Conservation (phyloP, 2,888 invertebrate species). For the Thecocarcelia acutangulata region DNA sequence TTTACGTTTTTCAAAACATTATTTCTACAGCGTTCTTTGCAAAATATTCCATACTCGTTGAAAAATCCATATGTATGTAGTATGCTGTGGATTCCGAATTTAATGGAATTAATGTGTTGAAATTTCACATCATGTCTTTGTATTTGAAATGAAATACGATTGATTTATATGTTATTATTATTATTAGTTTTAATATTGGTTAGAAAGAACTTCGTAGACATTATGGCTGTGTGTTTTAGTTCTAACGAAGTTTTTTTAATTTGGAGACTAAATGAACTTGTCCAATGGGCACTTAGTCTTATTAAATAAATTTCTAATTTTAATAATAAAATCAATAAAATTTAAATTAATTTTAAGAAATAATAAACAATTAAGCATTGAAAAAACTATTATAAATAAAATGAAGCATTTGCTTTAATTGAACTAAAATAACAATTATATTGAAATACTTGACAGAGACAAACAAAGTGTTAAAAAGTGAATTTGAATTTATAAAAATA, state of each 20-base stretch:
- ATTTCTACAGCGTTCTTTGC: neutral
- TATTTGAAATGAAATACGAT: conserved; percentile 21
- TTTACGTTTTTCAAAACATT: no score
- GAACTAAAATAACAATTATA: conserved; percentile 19
- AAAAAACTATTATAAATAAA: conserved; percentile 34
- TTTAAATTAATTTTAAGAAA: neutral
- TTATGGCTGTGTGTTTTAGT: no score
- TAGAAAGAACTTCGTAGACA: no score
- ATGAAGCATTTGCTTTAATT: conserved; percentile 42
- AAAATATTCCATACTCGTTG: conserved; percentile 31
- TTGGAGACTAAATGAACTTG: no score
- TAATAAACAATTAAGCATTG: conserved; percentile 26
- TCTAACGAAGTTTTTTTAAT: no score
- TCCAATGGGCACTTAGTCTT: no score
- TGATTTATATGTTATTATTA: neutral
- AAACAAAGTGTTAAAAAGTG: conserved; percentile 50
- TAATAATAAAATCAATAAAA: conserved; percentile 26
- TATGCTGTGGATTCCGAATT: conserved; percentile 34
- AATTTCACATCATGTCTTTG: conserved; percentile 5
- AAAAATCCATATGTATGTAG: no score
- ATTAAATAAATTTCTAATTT: conserved; percentile 1
- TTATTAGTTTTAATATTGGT: no score
- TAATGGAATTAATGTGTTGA: conserved; percentile 29
- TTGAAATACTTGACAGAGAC: conserved; percentile 36
- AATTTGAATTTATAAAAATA: conserved; percentile 35